Evolutionary conservation across 2,113 vertebrate species (phyloP), one percentile per base, ranked within the genome.

Genomic region (Carettochelys insculpta): DNA sequence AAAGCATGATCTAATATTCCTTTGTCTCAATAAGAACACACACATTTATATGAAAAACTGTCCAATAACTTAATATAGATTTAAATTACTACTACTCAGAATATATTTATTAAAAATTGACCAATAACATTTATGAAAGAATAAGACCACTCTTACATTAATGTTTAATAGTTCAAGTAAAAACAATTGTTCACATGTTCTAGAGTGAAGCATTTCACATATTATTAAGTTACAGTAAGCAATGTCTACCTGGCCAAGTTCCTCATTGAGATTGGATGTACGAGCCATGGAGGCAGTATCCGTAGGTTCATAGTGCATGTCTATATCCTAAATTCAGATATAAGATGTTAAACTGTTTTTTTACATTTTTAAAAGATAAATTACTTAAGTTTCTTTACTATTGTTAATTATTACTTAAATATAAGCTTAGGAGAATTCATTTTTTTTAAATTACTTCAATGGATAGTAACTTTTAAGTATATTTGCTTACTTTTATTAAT

Each of bases 251-350:
- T 99, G 99, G 88, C 99, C 99, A 79, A 99, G 97, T 88, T 99
- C 99, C 96, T 99, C 99, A 92, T 99, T 99, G 77, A 99, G 98
- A 95, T 99, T 99, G 77, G 99, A 99, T 20, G 99, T 99, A 76
- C 99, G 98, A 92, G 99, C 99, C 99, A 99, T 99, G 0, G 99
- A 99, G 80, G 99, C 98, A 61, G 99, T 99, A 96, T 99, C 99
- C 0, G 98, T 99, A 87, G 98, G 98, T 96, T 99, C 99, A 68
- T 99, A 99, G 58, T 98, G 98, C 99, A 99, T 99, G 88, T 99
- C 99, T 20, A 98, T 98, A 95, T 99, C 99, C 99, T 99, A 88
- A 45, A 95, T 27, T 83, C 19, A 76, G 84, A 95, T 73, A 88
- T 2, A 92, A 34, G n/a, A 5, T 38, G 31, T 68, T 81, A 54